These are phyloP conservation scores for Piaya cayana DNA, from an alignment of 2,113 vertebrate species.

Conservation along the genomic window DNA sequence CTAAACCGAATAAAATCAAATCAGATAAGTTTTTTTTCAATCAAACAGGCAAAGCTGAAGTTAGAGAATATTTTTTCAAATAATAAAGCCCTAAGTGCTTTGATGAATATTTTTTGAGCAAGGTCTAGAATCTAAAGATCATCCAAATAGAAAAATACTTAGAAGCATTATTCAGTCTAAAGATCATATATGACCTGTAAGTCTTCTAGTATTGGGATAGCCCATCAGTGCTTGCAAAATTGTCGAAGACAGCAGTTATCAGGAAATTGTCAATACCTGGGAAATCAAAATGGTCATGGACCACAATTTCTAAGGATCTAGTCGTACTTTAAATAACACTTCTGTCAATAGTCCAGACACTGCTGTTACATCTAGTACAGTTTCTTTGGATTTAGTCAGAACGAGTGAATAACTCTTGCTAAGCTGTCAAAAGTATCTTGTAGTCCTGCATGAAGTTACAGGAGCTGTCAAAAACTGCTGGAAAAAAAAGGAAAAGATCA, in stretches of 20 bases:
- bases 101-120: not conserved
- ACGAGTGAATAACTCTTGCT: not conserved
- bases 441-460: not conserved
- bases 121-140: not conserved
- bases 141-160: not conserved
- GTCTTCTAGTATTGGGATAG: not conserved
- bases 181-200: not conserved
- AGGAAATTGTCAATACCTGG: not conserved
- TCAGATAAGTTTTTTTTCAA: not conserved
- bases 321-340: not conserved
- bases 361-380: not conserved
- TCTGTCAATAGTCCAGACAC: not conserved
- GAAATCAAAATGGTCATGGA: not conserved
- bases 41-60: not conserved
- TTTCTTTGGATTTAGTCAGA: not conserved
- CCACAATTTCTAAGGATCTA: not conserved
- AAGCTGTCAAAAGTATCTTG: not conserved
- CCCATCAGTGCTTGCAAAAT: not conserved
- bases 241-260: not conserved
- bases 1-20: not conserved
- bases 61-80: not conserved
- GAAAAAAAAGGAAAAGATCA: not conserved
- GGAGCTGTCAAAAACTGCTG: not conserved
- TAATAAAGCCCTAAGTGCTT: not conserved
- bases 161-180: not conserved